Evolutionary conservation across 2,888 invertebrate species (phyloP).

Genomic region (Caenorhabditis panamensis): DNA sequence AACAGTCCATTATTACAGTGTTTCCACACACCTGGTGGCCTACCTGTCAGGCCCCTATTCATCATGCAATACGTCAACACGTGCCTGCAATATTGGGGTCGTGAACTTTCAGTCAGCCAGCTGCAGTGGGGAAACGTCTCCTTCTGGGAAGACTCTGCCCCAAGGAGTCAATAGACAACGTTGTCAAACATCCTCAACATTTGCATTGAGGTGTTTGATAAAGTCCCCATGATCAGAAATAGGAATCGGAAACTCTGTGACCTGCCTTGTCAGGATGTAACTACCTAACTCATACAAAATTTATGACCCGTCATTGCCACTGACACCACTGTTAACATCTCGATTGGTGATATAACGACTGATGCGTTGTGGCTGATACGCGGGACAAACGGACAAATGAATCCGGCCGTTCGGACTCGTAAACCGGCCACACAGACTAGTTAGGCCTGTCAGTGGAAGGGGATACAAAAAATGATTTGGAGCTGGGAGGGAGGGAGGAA

Average conservation of each 20-base stretch:
- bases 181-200: too few species aligned
- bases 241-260: too few species aligned
- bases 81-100: constrained; percentile 22
- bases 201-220: too few species aligned
- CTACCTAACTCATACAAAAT: neutral
- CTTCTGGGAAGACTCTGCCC: too few species aligned
- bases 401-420: neutral
- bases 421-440: neutral
- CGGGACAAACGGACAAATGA: neutral
- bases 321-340: constrained; percentile 42
- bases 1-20: neutral
- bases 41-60: constrained; percentile 11
- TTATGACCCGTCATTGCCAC: neutral
- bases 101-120: constrained; percentile 13
- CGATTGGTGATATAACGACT: constrained; percentile 10
- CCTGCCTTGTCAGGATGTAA: too few species aligned
- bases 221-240: too few species aligned
- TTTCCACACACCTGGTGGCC: neutral
- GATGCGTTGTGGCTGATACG: neutral
- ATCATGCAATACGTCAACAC: constrained; percentile 40
- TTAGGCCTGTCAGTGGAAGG: neutral
- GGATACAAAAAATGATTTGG: neutral
- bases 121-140: too few species aligned
- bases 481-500: neutral
- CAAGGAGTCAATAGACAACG: too few species aligned